Base-by-base conservation (phyloP, 2,888 invertebrate species). In the Acronicta psi region DNA sequence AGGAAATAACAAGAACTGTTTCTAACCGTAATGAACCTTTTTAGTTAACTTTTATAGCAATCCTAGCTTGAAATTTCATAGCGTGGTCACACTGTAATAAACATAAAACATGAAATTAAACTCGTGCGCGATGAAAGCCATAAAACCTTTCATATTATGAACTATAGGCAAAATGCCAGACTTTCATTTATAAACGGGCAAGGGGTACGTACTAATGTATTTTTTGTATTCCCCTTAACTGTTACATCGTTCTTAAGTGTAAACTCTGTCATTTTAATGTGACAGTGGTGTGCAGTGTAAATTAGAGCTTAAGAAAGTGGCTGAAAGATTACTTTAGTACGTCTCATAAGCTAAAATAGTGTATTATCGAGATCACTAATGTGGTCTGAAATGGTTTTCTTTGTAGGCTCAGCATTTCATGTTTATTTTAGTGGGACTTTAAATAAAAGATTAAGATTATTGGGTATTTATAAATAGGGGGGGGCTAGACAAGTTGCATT, bases 71-170 rank as follows among this genome's bases (percentile, higher is more conserved):
- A 73, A 60, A 56, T 44, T 64, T 57, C 45, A 49, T 54, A 23
- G 69, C 73, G 56, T 53, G 69, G 69, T 69, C 62, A 61, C 69
- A 68, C 37, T 18, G 71, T 59, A 58, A 75, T 74, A 72, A 71
- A 61, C 72, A 65, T 75, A 75, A 68, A 75, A 65, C 69, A 64
- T 51, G 57, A 73, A 78, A 76, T 78, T 75, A 73, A 69, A 69
- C 63, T 63, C 56, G 56, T 69, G 65, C 60, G 46, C 77, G 69
- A 65, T 65, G 69, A 79, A 71, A 69, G 65, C 57, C 49, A 65
- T 73, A 75, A 76, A 75, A 44, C 59, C 62, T 56, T 62, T 68
- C 51, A 67, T 59, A 66, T 67, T 75, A 78, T 60, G 59, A 68
- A 65, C 57, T 59, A 63, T 68, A 75, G 75, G 75, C 73, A 67